Percentiles rank a stretch among this genome's conserved stretches.
These are phyloP conservation scores for Pampusana beccarii DNA, from an alignment of 2,113 vertebrate species.

Conservation along the genomic window DNA sequence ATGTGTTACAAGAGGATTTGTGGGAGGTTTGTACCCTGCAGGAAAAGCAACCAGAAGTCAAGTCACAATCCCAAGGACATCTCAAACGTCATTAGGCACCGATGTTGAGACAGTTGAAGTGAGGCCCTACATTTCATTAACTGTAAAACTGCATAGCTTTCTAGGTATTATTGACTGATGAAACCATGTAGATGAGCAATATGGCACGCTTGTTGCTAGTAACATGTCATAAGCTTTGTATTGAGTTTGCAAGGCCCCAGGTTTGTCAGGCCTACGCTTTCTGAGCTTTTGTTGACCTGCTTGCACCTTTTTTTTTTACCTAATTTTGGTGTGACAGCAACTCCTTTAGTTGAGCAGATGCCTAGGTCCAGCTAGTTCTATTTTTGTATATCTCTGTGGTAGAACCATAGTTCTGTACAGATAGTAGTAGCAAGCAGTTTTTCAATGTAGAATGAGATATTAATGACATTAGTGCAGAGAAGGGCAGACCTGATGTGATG, in stretches of 20 bases:
- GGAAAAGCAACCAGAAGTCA: background rate
- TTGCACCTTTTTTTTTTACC: background rate
- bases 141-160: background rate
- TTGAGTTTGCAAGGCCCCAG: background rate
- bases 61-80: background rate
- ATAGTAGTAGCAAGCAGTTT: background rate
- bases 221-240: background rate
- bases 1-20: background rate
- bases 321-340: background rate
- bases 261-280: background rate
- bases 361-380: background rate
- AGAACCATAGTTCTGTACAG: background rate
- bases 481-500: background rate
- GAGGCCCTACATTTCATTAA: background rate
- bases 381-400: no score
- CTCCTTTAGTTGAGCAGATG: background rate
- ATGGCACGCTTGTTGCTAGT: background rate
- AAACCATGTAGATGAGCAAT: background rate
- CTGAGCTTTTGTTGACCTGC: background rate
- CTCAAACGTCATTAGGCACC: background rate
- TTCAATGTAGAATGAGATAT: background rate
- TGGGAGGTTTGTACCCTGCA: background rate
- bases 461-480: background rate
- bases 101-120: background rate
- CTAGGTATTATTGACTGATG: background rate